These are phyloP conservation scores for Orthosia gothica DNA, from an alignment of 2,888 invertebrate genomes.

Conservation along the genomic window DNA sequence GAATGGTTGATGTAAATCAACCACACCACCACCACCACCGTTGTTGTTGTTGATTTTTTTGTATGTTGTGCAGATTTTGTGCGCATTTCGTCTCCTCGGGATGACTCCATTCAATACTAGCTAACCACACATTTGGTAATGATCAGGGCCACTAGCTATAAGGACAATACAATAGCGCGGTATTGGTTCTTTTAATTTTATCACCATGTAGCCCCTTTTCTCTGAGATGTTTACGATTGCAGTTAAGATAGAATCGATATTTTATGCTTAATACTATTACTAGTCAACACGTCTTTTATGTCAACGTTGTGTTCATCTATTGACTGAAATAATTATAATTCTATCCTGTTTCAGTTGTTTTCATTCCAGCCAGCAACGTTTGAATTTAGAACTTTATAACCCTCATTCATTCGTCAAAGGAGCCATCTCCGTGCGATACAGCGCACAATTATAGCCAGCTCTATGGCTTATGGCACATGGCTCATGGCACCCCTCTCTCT, in stretches of 20 bases:
- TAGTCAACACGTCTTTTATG: not conserved
- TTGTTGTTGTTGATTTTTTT: too few relatives aligned
- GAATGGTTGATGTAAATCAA: not conserved
- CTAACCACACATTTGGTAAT: not conserved
- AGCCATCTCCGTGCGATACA: conserved; percentile 56
- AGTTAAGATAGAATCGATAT: not conserved
- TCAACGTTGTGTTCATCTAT: not conserved
- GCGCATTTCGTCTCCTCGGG: not conserved
- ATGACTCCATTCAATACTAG: not conserved
- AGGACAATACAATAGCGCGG: not conserved
- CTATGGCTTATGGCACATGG: conserved; percentile 48
- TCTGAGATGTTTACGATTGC: not conserved
- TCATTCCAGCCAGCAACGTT: not conserved
- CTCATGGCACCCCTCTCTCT: conserved; percentile 53
- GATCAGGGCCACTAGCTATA: not conserved
- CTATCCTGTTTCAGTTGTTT: not conserved
- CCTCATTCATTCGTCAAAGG: conserved; percentile 42
- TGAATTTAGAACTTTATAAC: conserved; percentile 19
- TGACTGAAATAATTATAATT: not conserved
- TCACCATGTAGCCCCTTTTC: not conserved
- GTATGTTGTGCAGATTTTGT: not conserved
- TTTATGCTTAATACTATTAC: not conserved
- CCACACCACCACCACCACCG: too few relatives aligned
- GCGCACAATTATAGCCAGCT: conserved; percentile 58
- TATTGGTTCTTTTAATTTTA: not conserved